A percentile compares a stretch with the other conserved stretches of the same genome.
These are phyloP conservation scores for Coptodon rendalli DNA, from an alignment of 2,113 vertebrate species.

Conservation along the genomic window DNA sequence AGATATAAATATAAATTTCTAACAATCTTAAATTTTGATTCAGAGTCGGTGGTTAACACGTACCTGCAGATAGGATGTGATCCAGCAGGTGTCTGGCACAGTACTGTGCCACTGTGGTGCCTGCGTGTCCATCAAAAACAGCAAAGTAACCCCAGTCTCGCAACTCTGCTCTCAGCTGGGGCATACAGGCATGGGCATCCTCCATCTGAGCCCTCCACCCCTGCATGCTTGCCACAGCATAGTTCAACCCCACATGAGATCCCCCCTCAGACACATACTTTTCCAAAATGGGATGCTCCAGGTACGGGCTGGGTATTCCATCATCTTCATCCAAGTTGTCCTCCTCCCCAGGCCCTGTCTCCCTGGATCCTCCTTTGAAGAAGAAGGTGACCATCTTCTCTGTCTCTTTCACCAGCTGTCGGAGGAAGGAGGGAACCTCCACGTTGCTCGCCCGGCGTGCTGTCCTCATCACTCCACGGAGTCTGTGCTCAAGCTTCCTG, in stretches of 20 bases:
- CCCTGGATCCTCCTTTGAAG: constrained; percentile 67
- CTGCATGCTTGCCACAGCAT: constrained; percentile 73
- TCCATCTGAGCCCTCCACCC: constrained; percentile 79
- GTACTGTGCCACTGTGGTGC: constrained; percentile 72
- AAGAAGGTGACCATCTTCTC: constrained; percentile 75
- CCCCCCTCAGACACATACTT: constrained; percentile 68
- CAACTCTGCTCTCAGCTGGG: constrained; percentile 56
- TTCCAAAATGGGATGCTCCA: constrained; percentile 64
- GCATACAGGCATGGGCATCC: constrained; percentile 72
- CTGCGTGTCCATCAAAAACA: constrained; percentile 77
- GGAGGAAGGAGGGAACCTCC: constrained; percentile 74
- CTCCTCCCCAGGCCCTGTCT: constrained; percentile 26
- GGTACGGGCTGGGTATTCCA: constrained; percentile 50
- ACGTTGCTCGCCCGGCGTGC: constrained; percentile 65
- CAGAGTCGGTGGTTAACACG: not conserved
- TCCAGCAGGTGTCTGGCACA: constrained; percentile 74
- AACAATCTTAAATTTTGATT: not conserved
- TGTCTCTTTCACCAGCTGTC: constrained; percentile 69
- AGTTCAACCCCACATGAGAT: constrained; percentile 55
- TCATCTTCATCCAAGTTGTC: constrained; percentile 52
- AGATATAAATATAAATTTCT: not conserved
- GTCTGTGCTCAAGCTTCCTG: constrained; percentile 42
- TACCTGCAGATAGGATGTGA: constrained; percentile 73
- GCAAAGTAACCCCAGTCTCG: constrained; percentile 75
- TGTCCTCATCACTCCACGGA: constrained; percentile 61